Evolutionary conservation across 2,113 vertebrate genomes (phyloP).

Genomic region (Archocentrus centrarchus): DNA sequence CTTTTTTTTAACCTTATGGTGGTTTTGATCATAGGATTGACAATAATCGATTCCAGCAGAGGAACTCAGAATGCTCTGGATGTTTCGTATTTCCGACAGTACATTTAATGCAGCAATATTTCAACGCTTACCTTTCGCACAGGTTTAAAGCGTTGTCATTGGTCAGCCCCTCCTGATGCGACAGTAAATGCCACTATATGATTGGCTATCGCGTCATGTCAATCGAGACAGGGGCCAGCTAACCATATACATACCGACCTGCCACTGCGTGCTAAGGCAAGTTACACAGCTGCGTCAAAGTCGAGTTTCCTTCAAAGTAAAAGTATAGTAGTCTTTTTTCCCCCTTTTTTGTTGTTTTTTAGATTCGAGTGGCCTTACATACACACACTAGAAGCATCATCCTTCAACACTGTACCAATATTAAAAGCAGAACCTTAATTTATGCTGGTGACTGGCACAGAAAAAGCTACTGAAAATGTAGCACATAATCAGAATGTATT

Average conservation of each 20-base stretch:
- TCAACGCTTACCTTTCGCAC: slow-evolving; percentile 52
- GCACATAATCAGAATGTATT: no score
- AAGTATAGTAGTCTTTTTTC: neutral
- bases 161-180: slow-evolving; percentile 53
- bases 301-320: slow-evolving; percentile 19
- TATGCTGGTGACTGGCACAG: no score
- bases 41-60: neutral
- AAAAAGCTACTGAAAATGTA: no score
- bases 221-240: slow-evolving; percentile 34
- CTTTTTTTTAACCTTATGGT: no score
- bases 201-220: slow-evolving; percentile 68
- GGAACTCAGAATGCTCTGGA: neutral
- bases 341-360: neutral
- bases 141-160: slow-evolving; percentile 51
- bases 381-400: neutral
- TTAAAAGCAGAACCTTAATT: no score
- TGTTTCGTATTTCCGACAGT: neutral
- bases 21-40: neutral
- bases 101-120: slow-evolving; percentile 34
- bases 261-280: slow-evolving; percentile 78
- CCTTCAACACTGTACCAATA: neutral
- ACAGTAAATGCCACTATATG: slow-evolving; percentile 6
- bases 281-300: slow-evolving; percentile 62
- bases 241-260: slow-evolving; percentile 36
- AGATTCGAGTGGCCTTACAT: neutral